Evolutionary conservation across 2,797 vertebrate species (phyloP).

Genomic region (Gastrophryne carolinensis): DNA sequence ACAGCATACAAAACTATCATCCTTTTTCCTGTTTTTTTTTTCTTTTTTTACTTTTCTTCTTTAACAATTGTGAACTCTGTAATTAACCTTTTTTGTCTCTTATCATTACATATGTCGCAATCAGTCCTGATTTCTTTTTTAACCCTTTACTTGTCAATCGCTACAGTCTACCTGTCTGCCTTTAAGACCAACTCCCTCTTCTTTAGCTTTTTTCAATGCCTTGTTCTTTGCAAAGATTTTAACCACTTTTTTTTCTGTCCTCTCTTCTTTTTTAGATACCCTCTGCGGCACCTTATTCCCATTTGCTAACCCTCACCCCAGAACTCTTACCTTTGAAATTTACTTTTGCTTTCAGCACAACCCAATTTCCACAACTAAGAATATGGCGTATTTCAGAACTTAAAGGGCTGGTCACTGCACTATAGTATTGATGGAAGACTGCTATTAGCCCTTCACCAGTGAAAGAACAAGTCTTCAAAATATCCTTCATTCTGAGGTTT

Average conservation of each 20-base stretch:
- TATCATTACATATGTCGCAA: neutral
- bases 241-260: neutral
- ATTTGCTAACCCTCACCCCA: conserved; percentile 56
- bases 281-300: neutral
- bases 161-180: conserved; percentile 67
- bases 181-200: conserved; percentile 58
- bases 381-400: conserved; percentile 15
- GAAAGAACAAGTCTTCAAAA: conserved; percentile 18
- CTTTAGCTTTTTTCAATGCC: neutral
- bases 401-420: conserved; percentile 26
- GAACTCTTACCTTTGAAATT: conserved; percentile 48
- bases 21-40: conserved; percentile 47
- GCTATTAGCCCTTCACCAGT: conserved; percentile 2
- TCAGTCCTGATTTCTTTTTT: neutral
- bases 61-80: neutral
- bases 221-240: neutral
- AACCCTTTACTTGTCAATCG: neutral
- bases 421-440: neutral
- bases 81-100: neutral
- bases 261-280: neutral
- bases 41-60: neutral
- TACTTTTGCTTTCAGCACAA: conserved; percentile 31
- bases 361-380: conserved; percentile 32
- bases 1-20: conserved; percentile 11
- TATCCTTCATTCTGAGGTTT: neutral